phyloP scores from a whole-genome alignment of 2,113 vertebrate species.

The Cygnus atratus region DNA sequence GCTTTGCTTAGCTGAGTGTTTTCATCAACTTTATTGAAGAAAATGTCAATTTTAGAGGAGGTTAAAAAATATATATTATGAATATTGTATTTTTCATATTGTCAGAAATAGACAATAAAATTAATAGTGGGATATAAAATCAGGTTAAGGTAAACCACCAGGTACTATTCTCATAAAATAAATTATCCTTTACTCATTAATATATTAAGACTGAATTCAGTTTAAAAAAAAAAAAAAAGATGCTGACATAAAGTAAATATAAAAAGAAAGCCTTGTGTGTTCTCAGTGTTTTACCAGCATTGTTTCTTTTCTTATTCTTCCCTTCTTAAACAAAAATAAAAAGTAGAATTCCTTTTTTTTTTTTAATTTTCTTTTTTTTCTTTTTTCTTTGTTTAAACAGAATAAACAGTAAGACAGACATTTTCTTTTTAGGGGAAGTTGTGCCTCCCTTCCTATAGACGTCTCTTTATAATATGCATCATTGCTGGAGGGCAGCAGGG shows the following conservation, averaged over 20 bases:
- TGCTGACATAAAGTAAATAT: background rate
- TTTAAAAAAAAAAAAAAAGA: background rate
- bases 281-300: background rate
- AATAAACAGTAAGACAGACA: background rate
- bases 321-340: background rate
- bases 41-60: background rate
- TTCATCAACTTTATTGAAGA: background rate
- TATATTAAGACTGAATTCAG: background rate
- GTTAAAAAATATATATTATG: background rate
- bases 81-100: background rate
- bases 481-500: background rate
- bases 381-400: background rate
- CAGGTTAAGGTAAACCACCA: background rate
- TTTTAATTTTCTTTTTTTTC: background rate
- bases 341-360: background rate
- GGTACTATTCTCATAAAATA: background rate
- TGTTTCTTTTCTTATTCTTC: background rate
- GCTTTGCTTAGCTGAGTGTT: background rate
- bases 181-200: background rate
- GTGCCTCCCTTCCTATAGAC: fast-evolving
- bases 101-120: background rate
- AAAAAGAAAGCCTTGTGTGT: background rate
- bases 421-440: background rate
- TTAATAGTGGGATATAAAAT: background rate
- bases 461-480: background rate